Evolutionary conservation across 2,113 vertebrate genomes (phyloP).

Genomic region (Pelvicachromis taeniatus): DNA sequence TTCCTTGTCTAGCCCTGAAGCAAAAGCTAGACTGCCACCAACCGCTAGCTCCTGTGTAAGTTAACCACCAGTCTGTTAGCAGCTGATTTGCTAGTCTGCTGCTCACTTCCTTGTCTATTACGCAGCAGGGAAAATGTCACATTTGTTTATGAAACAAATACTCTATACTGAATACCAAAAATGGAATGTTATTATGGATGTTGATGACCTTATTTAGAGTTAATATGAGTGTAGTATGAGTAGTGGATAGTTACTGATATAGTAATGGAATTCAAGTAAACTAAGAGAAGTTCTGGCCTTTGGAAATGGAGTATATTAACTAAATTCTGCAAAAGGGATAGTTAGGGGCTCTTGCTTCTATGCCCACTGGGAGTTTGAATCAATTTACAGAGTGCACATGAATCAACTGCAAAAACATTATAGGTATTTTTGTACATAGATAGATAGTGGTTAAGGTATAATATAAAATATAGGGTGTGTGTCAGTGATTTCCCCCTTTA

Average conservation of each 20-base stretch:
- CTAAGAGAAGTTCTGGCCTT: background rate
- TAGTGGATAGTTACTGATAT: background rate
- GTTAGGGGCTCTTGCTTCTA: background rate
- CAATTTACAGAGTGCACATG: background rate
- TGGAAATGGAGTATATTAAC: background rate
- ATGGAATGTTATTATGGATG: background rate
- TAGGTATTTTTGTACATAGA: background rate
- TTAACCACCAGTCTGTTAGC: background rate
- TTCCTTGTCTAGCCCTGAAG: background rate
- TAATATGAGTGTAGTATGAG: background rate
- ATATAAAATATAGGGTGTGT: background rate
- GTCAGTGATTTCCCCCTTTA: background rate
- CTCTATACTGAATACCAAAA: background rate
- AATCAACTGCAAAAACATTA: background rate
- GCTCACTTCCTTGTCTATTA: background rate
- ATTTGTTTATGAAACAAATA: background rate
- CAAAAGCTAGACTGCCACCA: background rate
- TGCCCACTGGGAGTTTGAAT: background rate
- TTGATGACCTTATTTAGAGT: background rate
- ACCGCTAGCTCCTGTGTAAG: background rate
- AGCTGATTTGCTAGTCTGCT: background rate
- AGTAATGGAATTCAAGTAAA: background rate
- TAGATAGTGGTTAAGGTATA: background rate
- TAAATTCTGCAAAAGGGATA: background rate
- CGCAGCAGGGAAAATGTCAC: background rate